A percentile compares a stretch with the other conserved stretches of the same genome.
phyloP scores from a whole-genome alignment of 2,797 vertebrate genomes.

The Oryzias sinensis region DNA sequence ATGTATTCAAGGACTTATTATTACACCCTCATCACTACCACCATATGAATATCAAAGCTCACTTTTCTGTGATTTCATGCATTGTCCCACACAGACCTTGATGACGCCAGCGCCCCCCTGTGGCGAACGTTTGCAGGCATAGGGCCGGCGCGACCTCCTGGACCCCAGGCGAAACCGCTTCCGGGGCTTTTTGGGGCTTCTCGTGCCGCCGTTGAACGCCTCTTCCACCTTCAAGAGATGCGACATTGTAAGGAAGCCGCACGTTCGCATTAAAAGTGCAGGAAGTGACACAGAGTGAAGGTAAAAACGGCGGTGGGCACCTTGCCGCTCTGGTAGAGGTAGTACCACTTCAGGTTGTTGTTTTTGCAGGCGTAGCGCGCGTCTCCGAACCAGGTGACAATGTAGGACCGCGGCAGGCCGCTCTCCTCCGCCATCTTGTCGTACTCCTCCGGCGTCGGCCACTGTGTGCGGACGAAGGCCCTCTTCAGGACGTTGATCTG shows the following conservation, averaged over 20 bases:
- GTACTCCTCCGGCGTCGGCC: conserved; percentile 91
- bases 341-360: conserved; percentile 96
- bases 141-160: conserved; percentile 78
- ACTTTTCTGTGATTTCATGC: neutral
- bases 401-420: conserved; percentile 87
- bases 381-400: conserved; percentile 98
- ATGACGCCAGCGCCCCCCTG: conserved; percentile 62
- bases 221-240: conserved; percentile 56
- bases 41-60: no score
- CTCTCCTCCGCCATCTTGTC: conserved; percentile 89
- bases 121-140: conserved; percentile 73
- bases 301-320: conserved; percentile 21
- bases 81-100: conserved; percentile 72
- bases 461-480: conserved; percentile 91
- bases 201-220: conserved; percentile 82
- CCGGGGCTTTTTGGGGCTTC: conserved; percentile 85
- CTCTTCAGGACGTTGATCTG: conserved; percentile 93
- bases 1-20: no score
- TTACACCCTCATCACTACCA: no score
- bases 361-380: conserved; percentile 97
- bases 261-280: no score
- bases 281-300: neutral
- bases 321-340: conserved; percentile 87
- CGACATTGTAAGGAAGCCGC: neutral
- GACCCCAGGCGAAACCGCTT: conserved; percentile 89